phyloP scores from a whole-genome alignment of 2,888 invertebrate genomes.

The Zaprionus obscuricornis region DNA sequence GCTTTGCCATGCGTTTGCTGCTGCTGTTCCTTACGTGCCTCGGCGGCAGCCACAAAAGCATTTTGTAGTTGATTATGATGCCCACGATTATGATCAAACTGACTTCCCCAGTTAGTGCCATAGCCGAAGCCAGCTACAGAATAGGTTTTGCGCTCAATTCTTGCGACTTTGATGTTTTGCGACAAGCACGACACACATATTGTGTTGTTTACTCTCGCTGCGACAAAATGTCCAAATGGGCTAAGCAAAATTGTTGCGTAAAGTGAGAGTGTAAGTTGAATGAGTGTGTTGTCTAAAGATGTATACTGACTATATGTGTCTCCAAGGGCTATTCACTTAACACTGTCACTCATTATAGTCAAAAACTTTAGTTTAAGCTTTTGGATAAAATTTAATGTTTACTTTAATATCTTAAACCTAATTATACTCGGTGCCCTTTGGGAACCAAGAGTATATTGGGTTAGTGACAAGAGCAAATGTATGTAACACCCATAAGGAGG shows the following conservation, averaged over 20 bases:
- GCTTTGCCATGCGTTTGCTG: conserved; percentile 18
- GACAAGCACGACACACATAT: conserved; percentile 68
- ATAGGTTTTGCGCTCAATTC: conserved; percentile 27
- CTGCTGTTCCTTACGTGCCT: too few species aligned
- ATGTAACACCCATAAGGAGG: too few species aligned
- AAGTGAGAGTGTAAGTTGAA: conserved; percentile 28
- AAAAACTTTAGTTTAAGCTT: too few species aligned
- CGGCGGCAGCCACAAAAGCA: conserved; percentile 68
- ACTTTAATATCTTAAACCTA: too few species aligned
- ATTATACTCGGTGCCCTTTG: too few species aligned
- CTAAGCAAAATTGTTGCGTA: conserved; percentile 34
- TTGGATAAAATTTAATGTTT: too few species aligned
- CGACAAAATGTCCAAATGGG: conserved; percentile 41
- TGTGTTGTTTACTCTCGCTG: conserved; percentile 54
- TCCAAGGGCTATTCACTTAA: too few species aligned
- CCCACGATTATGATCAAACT: conserved; percentile 69
- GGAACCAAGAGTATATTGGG: too few species aligned
- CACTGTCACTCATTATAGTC: too few species aligned
- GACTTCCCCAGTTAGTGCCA: conserved; percentile 30
- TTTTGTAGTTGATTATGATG: conserved; percentile 53
- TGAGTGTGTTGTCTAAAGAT: too few species aligned
- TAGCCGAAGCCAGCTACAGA: conserved; percentile 43
- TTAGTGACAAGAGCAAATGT: too few species aligned
- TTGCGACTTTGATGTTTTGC: conserved; percentile 63
- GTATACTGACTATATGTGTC: too few species aligned